Percentiles rank a stretch among this genome's conserved stretches.
These are phyloP conservation scores for Araneus ventricosus DNA, from an alignment of 1,140 invertebrate species.

Conservation along the genomic window DNA sequence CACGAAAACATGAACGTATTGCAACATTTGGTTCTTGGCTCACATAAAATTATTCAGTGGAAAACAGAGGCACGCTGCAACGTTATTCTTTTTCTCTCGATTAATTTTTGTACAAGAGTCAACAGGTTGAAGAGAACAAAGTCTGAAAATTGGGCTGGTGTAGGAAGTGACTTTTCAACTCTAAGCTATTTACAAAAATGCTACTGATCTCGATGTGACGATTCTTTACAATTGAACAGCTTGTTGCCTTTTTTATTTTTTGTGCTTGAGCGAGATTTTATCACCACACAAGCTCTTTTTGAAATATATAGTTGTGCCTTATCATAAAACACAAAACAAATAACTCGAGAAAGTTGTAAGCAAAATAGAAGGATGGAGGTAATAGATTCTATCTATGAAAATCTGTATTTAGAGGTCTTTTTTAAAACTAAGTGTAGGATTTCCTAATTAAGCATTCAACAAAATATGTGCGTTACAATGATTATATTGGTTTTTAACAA, in stretches of 20 bases:
- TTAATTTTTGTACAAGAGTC: slow-evolving; percentile 3
- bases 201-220: background rate
- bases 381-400: background rate
- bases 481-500: no score
- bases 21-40: slow-evolving; percentile 67
- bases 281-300: slow-evolving; percentile 40
- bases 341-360: background rate
- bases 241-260: background rate
- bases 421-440: no score
- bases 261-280: slow-evolving; percentile 43
- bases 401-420: no score
- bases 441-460: no score
- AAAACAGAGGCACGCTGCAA: slow-evolving; percentile 32
- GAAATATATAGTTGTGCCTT: slow-evolving; percentile 1
- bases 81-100: background rate
- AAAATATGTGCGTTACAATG: no score
- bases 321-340: background rate
- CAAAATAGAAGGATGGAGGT: background rate
- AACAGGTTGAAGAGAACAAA: background rate
- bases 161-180: background rate
- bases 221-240: background rate
- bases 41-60: slow-evolving; percentile 30
- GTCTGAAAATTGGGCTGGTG: slow-evolving; percentile 30
- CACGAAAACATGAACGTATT: slow-evolving; percentile 69
- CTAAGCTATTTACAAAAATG: background rate